A percentile compares a stretch with the other conserved stretches of the same genome.
Conservation (phyloP, 2,888 invertebrate species). For the Ptychoptera contaminata region DNA sequence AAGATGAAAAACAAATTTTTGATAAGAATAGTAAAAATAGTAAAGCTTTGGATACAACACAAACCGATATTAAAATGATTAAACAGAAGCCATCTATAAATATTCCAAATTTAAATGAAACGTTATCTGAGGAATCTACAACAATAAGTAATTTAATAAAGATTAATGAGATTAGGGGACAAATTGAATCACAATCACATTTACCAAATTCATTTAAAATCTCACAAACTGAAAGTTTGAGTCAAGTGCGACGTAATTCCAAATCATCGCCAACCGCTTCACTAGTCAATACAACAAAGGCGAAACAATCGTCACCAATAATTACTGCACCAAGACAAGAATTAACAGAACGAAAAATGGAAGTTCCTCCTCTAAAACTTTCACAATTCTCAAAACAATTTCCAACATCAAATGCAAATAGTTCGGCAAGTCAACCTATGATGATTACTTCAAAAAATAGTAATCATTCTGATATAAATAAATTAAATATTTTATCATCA, state of each 20-base stretch:
- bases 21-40: too few relatives aligned
- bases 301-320: too few relatives aligned
- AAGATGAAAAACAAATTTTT: neutral
- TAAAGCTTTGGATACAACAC: neutral
- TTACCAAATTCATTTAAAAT: conserved; percentile 4
- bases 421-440: conserved; percentile 5
- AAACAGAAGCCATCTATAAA: conserved; percentile 9
- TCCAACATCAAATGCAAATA: neutral
- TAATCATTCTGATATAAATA: neutral
- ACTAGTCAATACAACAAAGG: too few relatives aligned
- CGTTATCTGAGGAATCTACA: conserved; percentile 18
- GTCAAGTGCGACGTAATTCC: too few relatives aligned
- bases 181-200: neutral
- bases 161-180: neutral
- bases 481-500: neutral
- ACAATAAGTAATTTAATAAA: conserved; percentile 18
- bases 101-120: conserved; percentile 16
- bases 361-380: too few relatives aligned
- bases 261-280: too few relatives aligned
- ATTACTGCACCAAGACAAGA: too few relatives aligned
- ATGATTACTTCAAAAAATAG: neutral
- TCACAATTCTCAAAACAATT: neutral
- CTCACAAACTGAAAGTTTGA: conserved; percentile 1
- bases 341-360: too few relatives aligned
- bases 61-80: neutral